Base-by-base conservation (phyloP, 2,113 vertebrate species). In the Salvator merianae region DNA sequence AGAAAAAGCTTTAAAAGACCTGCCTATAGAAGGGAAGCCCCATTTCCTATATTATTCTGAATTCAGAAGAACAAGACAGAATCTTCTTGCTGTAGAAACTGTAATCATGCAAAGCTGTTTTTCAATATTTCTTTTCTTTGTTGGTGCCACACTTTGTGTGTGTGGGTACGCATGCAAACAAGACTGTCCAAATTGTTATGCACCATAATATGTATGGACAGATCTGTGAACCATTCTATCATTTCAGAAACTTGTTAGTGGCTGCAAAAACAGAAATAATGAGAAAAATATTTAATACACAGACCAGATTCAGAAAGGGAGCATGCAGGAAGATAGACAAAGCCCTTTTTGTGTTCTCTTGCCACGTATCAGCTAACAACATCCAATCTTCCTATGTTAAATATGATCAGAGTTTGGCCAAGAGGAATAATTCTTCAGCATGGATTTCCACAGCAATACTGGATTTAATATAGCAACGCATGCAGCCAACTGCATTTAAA, bases 161-260 rank as follows among this genome's bases (percentile, higher is more conserved):
- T 78, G 83, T 50, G 38, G 59, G 76, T 7, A 5, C 3, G 76
- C 53, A 79, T 84, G 76, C 76, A 84, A 72, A 85, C 76, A 65
- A 84, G 83, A 72, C 76, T 79, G 38, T 72, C 83, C 68, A 65
- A 72, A 78, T 79, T 40, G 81, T 84, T 88, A 88, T 77, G 75
- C 77, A 50, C 86, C 86, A 8, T 7, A 78, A 59, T 22, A 82
- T 30, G 26, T 36, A 85, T 90, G 91, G 85, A 71, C 3, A 0
- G 87, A 88, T 79, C 81, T 84, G 87, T 89, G 88, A 92, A 88
- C 89, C 91, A 91, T 90, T 88, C 81, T 78, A 59, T 91, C 86
- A 85, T 94, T 95, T 90, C 89, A 90, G 93, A 94, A 94, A 94
- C 89, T 94, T 94, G 86, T 85, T 85, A 92, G 88, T 89, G 93